Evolutionary conservation across 2,888 invertebrate genomes (phyloP), one percentile per base, ranked within the genome.

Genomic region (Stegana nigrithorax): DNA sequence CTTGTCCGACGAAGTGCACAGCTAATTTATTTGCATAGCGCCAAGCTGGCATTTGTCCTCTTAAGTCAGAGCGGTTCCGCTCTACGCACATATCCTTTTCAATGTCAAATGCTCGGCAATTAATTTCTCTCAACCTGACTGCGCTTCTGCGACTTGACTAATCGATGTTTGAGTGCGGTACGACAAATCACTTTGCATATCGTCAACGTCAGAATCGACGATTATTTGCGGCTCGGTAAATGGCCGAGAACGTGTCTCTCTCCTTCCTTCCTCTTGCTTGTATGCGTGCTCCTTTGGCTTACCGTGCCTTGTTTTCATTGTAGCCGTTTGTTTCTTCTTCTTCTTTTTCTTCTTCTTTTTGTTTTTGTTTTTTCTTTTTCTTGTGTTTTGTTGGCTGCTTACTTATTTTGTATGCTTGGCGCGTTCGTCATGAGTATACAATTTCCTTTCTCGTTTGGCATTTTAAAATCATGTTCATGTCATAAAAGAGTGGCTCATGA

Each of bases 381-480:
- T n/a, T n/a, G n/a, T n/a, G n/a, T n/a, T n/a, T n/a, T n/a, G n/a
- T n/a, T n/a, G n/a, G 42, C 42, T 47, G 25, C 3, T 23, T n/a
- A 8, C 47, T 47, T 23, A 47, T n/a, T 75, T 71, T 67, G 70
- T 67, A 78, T 75, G 78, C 75, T 67, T 74, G 77, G 72, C 78
- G 75, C 63, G 70, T 58, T 19, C 29, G 10, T 27, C 29, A n/a
- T 25, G 59, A 4, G 21, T 45, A 27, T n/a, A 23, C 29, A 44
- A 29, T n/a, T 58, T 67, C 62, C 51, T 62, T 62, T 67, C 65
- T 70, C 64, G 67, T 70, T 76, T 69, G 75, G 71, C 67, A 70
- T 78, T 75, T 73, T 74, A 72, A 75, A 75, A 76, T 74, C 77
- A 77, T 66, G 71, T 72, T 64, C 73, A 76, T 73, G 75, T 74